phyloP scores from a whole-genome alignment of 2,113 vertebrate genomes.

The Zootoca vivipara region DNA sequence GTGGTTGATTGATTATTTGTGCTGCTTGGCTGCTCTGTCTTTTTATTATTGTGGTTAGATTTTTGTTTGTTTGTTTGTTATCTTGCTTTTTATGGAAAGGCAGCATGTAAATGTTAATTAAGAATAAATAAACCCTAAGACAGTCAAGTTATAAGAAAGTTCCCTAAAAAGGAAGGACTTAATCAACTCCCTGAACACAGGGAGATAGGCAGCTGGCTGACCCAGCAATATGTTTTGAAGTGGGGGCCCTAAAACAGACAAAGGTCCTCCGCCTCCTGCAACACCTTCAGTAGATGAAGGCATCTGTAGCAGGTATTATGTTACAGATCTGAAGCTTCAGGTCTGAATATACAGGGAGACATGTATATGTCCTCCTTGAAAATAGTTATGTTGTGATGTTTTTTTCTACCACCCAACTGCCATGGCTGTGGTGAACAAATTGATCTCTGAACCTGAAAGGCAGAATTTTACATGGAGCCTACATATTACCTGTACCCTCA shows the following conservation, averaged over 20 bases:
- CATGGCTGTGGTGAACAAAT: no score
- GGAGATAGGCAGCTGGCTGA: neutral
- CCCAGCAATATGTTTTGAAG: neutral
- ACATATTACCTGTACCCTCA: neutral
- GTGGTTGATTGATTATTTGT: neutral
- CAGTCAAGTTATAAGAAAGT: neutral
- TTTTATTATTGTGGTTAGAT: neutral
- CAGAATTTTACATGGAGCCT: neutral
- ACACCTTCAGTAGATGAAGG: neutral
- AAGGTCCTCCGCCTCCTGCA: neutral
- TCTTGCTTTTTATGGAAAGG: neutral
- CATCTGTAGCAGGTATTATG: neutral
- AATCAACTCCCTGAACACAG: neutral
- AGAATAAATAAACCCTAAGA: neutral
- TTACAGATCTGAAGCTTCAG: neutral
- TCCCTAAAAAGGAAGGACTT: neutral
- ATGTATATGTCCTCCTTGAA: neutral
- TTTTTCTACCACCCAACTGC: neutral
- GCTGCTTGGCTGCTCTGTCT: neutral
- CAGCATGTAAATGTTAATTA: neutral
- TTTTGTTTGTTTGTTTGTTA: neutral
- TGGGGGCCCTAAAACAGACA: no score
- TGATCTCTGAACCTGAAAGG: neutral
- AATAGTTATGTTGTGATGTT: neutral
- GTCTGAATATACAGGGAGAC: neutral